A percentile compares a stretch with the other conserved stretches of the same genome.
Evolutionary conservation across 2,888 invertebrate genomes (phyloP).

Genomic region (Acholoe squamosa): DNA sequence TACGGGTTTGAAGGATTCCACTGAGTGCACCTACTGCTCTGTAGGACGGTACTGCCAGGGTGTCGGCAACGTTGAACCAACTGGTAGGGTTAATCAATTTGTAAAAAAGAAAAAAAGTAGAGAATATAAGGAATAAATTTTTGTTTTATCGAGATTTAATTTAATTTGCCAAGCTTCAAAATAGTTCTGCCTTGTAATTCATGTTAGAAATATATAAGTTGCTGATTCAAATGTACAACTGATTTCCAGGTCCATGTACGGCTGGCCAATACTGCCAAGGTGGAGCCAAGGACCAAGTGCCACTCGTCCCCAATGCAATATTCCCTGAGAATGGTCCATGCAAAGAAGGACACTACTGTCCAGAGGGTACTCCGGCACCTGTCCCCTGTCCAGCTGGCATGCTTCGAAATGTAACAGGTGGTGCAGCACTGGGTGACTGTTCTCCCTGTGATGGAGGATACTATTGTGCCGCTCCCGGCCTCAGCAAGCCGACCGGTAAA

Average conservation of each 20-base stretch:
- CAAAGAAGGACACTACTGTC: slow-evolving; percentile 79
- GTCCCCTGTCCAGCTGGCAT: slow-evolving; percentile 80
- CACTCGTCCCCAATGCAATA: slow-evolving; percentile 70
- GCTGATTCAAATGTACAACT: too few species aligned
- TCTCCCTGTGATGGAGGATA: slow-evolving; percentile 79
- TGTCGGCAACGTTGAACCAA: slow-evolving; percentile 77
- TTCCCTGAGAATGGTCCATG: slow-evolving; percentile 80
- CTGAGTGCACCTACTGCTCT: slow-evolving; percentile 78
- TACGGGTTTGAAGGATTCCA: slow-evolving; percentile 74
- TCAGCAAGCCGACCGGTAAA: slow-evolving; percentile 75
- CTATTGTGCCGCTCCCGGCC: slow-evolving; percentile 78
- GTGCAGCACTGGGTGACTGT: slow-evolving; percentile 76
- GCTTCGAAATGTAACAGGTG: slow-evolving; percentile 77
- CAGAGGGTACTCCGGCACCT: slow-evolving; percentile 76
- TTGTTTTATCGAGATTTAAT: too few species aligned
- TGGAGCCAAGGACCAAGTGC: slow-evolving; percentile 77
- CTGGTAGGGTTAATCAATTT: slow-evolving; percentile 71
- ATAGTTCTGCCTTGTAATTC: too few species aligned
- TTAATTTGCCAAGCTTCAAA: too few species aligned
- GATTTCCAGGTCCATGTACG: slow-evolving; percentile 77
- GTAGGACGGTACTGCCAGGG: slow-evolving; percentile 80
- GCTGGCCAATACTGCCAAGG: slow-evolving; percentile 81
- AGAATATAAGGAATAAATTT: too few species aligned
- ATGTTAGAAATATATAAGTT: too few species aligned
- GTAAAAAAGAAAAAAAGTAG: too few species aligned